Percentiles rank a stretch among this genome's conserved stretches.
phyloP scores from a whole-genome alignment of 1,140 invertebrate species.

The Bilobella aurantiaca region DNA sequence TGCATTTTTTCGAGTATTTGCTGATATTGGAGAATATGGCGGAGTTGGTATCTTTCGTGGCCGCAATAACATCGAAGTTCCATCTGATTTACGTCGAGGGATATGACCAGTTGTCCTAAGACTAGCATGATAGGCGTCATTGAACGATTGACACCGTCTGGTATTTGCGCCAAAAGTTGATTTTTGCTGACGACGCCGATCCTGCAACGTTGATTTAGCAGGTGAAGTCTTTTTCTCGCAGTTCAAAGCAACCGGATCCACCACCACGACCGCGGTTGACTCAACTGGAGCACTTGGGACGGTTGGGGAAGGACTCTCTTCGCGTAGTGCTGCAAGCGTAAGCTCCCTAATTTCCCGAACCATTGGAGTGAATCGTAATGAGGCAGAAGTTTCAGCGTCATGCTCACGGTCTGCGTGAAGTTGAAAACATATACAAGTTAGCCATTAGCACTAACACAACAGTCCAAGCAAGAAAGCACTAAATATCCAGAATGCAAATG shows the following conservation, averaged over 20 bases:
- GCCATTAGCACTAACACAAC: not conserved
- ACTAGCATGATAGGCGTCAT: not conserved
- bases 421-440: not conserved
- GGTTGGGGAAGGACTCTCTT: not conserved
- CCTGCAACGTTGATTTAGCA: not conserved
- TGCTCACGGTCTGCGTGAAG: no score
- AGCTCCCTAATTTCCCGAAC: slow-evolving; percentile 28
- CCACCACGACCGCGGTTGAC: no score
- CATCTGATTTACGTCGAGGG: not conserved
- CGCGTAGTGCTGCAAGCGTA: slow-evolving; percentile 19
- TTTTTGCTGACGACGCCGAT: not conserved
- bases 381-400: not conserved
- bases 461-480: not conserved
- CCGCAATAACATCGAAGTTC: slow-evolving; percentile 18
- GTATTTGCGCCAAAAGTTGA: slow-evolving; percentile 4
- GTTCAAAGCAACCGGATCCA: no score
- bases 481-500: not conserved
- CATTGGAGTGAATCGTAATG: slow-evolving; percentile 23
- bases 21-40: slow-evolving; percentile 4
- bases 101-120: not conserved
- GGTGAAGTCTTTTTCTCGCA: not conserved
- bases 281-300: not conserved
- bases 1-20: not conserved
- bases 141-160: not conserved
- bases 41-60: not conserved